Base-by-base conservation (phyloP, 2,113 vertebrate genomes). In the Scalopus aquaticus region DNA sequence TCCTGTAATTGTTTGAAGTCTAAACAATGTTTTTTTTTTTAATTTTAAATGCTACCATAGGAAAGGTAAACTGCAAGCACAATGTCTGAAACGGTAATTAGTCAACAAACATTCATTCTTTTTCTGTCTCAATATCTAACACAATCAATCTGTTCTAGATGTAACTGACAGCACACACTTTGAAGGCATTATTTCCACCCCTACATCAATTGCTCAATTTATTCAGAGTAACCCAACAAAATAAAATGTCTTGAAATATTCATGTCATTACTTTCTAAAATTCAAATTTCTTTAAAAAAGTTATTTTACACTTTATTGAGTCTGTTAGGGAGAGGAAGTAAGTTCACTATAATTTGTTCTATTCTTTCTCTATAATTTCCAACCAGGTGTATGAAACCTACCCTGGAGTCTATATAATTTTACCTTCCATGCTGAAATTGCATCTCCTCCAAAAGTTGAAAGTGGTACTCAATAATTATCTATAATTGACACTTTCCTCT, bases 401-500 rank as follows among this genome's bases (percentile, higher is more conserved):
- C 8, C 15, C 62, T 76, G 24, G 30, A 54, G 39, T 39, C 56
- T 65, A 37, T 64, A 62, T 74, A 90, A 85, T 90, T 95, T 90
- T 51, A 93, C 35, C 54, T 94, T 90, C 12, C 2, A 90, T 39
- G 49, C 26, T 94, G 42, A 95, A 94, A 89, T 91, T 69, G 19
- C 62, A 80, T 42, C 28, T 91, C 32, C 85, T 91, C 10, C 28
- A 60, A 87, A 93, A 88, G 32, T 74, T 88, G 69, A 64, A 87
- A 88, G 35, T 79, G 16, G 35, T 64, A 88, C 51, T 87, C 65
- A 85, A 77, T 72, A 92, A 67, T 90, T 81, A 65, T 17, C 64
- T 83, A 20, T 56, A 93, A 93, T 58, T 80, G 72, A n/a, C 28
- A 44, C 51, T 77, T 92, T 30, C 3, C 20, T 88, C 84, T 82